A percentile compares a stretch with the other conserved stretches of the same genome.
phyloP scores from a whole-genome alignment of 2,113 vertebrate genomes.

The Channa argus region DNA sequence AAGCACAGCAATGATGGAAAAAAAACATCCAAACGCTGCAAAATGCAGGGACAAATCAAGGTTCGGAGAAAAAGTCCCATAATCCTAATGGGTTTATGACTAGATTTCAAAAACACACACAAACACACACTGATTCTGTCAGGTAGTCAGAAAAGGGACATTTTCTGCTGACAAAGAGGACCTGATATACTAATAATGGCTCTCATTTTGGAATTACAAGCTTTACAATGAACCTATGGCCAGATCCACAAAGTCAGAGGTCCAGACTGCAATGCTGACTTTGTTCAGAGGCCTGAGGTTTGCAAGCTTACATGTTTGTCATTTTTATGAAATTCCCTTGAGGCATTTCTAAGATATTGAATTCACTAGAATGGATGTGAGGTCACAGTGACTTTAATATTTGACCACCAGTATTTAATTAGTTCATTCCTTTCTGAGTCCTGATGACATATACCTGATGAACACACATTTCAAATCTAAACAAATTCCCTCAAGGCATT shows the following conservation, averaged over 20 bases:
- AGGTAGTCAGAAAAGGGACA: constrained; percentile 22
- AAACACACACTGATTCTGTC: constrained; percentile 9
- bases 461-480: no score
- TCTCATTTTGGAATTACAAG: constrained; percentile 31
- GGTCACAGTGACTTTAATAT: no score
- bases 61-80: background rate
- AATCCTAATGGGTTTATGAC: constrained; percentile 14
- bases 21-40: constrained; percentile 23
- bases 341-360: no score
- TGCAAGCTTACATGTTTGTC: background rate
- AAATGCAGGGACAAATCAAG: constrained; percentile 31
- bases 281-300: background rate
- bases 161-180: constrained; percentile 42
- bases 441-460: no score
- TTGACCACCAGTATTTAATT: no score
- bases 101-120: background rate
- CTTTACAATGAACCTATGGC: constrained; percentile 28
- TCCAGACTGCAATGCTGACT: background rate
- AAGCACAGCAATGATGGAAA: background rate
- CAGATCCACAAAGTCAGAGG: background rate
- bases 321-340: background rate
- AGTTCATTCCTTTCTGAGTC: no score
- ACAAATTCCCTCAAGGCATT: no score
- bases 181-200: constrained; percentile 37
- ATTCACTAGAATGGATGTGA: no score